Evolutionary conservation across 2,888 invertebrate genomes (phyloP).

Genomic region (Pasiphila rectangulata): DNA sequence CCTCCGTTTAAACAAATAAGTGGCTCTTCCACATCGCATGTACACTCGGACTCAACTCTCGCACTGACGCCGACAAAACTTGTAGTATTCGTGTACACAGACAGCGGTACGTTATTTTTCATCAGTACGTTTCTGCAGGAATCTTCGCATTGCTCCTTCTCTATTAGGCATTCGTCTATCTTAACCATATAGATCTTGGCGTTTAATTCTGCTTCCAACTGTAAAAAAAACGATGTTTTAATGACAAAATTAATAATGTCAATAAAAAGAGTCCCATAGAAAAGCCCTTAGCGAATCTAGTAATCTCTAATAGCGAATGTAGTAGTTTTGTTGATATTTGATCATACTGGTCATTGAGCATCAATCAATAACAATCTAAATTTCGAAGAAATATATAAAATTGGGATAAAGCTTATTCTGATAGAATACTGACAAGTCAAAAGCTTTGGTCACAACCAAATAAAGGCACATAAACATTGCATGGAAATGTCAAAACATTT

Average conservation of each 20-base stretch:
- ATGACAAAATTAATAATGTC: not conserved
- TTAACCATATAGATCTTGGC: constrained; percentile 91
- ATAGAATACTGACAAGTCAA: too few species aligned
- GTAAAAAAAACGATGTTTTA: constrained; percentile 14
- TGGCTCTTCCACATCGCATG: constrained; percentile 80
- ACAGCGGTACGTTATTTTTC: constrained; percentile 86
- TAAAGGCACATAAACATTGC: too few species aligned
- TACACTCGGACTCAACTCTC: constrained; percentile 89
- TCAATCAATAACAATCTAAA: too few species aligned
- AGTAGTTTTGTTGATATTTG: too few species aligned
- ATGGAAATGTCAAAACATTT: too few species aligned
- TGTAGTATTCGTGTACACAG: constrained; percentile 95
- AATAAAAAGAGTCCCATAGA: not conserved
- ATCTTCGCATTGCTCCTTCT: constrained; percentile 84
- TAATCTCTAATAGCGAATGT: too few species aligned
- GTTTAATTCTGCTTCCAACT: constrained; percentile 86
- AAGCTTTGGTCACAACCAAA: too few species aligned
- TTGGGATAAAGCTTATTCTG: too few species aligned
- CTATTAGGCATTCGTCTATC: constrained; percentile 93
- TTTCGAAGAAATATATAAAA: too few species aligned
- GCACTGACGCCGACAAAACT: constrained; percentile 97
- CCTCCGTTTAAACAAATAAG: constrained; percentile 90
- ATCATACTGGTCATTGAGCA: too few species aligned
- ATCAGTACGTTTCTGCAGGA: constrained; percentile 91
- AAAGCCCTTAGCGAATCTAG: too few species aligned